These are phyloP conservation scores for Cyclina sinensis DNA, from an alignment of 1,140 invertebrate genomes.

Conservation along the genomic window DNA sequence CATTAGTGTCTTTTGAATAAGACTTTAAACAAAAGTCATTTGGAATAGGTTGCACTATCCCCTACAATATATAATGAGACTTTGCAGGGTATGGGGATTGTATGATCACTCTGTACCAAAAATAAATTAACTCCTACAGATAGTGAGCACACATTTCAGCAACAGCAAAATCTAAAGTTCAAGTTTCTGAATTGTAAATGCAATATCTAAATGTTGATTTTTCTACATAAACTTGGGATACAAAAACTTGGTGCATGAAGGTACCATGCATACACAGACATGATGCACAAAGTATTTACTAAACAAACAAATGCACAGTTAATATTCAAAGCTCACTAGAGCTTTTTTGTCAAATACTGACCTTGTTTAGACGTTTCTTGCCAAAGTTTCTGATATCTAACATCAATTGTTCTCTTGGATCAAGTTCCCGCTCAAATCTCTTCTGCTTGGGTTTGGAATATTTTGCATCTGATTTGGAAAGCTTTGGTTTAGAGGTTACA, in stretches of 20 bases:
- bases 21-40: too few species aligned
- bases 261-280: constrained; percentile 3
- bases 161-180: too few species aligned
- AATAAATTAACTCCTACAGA: too few species aligned
- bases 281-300: not conserved
- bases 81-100: too few species aligned
- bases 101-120: too few species aligned
- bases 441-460: constrained; percentile 67
- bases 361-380: constrained; percentile 88
- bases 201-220: too few species aligned
- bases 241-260: not conserved
- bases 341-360: constrained; percentile 80
- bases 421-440: constrained; percentile 83
- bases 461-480: constrained; percentile 61
- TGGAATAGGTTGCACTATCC: too few species aligned
- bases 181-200: too few species aligned
- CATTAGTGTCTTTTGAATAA: too few species aligned
- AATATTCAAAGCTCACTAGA: not conserved
- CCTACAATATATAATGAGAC: too few species aligned
- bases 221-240: too few species aligned
- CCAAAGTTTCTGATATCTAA: constrained; percentile 92
- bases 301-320: not conserved
- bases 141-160: too few species aligned
- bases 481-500: constrained; percentile 16
- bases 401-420: constrained; percentile 90